phyloP scores from a whole-genome alignment of 2,113 vertebrate species.

The Brachypteracias leptosomus region DNA sequence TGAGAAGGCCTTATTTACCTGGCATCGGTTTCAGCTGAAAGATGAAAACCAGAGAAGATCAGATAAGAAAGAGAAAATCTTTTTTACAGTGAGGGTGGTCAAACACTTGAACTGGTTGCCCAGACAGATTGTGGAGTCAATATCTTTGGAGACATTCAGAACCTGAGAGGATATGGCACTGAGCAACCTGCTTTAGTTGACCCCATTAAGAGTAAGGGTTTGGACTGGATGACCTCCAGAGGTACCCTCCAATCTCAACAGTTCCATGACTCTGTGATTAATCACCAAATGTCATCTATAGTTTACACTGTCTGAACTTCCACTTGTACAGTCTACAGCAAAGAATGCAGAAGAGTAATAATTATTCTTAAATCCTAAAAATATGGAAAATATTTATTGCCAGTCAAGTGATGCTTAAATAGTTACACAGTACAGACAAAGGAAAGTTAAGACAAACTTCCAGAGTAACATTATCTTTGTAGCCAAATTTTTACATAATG shows the following conservation, averaged over 20 bases:
- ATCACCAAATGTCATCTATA: not conserved
- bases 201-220: not conserved
- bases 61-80: not conserved
- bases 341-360: not conserved
- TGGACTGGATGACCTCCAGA: not conserved
- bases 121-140: not conserved
- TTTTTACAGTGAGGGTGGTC: not conserved
- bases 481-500: not conserved
- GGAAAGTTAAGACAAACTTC: not conserved
- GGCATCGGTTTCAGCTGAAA: not conserved
- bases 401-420: not conserved
- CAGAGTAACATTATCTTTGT: not conserved
- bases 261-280: not conserved
- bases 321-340: not conserved
- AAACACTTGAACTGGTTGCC: not conserved
- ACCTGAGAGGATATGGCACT: not conserved
- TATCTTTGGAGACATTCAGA: not conserved
- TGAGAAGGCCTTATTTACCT: not conserved
- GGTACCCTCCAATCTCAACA: not conserved
- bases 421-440: not conserved
- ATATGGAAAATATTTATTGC: not conserved
- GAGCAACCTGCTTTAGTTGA: not conserved
- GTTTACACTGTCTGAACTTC: not conserved
- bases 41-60: not conserved
- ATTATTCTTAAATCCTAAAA: not conserved